A percentile compares a stretch with the other conserved stretches of the same genome.
phyloP scores from a whole-genome alignment of 2,113 vertebrate genomes.

The Nanorana parkeri region DNA sequence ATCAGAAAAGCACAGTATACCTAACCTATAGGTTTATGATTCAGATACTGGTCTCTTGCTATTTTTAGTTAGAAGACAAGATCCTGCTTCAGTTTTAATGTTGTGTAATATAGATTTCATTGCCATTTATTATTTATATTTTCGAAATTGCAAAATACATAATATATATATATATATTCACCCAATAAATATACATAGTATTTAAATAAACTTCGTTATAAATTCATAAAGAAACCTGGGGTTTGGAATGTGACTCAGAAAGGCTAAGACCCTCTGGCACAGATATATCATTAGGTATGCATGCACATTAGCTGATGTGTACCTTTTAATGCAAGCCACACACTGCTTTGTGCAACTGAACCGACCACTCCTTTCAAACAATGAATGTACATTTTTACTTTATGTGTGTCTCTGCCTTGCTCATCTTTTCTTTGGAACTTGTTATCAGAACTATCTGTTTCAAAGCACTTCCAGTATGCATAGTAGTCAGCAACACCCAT shows the following conservation, averaged over 20 bases:
- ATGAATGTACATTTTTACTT: slow-evolving; percentile 24
- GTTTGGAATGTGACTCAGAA: not conserved
- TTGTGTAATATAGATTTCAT: too few species aligned
- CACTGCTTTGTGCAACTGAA: slow-evolving; percentile 1
- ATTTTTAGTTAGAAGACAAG: too few species aligned
- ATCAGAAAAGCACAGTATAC: too few species aligned
- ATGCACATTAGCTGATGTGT: not conserved
- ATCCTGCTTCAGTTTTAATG: too few species aligned
- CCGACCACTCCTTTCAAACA: slow-evolving; percentile 2
- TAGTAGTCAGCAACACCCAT: not conserved
- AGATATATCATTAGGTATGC: not conserved
- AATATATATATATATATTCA: too few species aligned
- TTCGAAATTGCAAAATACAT: too few species aligned
- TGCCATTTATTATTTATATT: too few species aligned
- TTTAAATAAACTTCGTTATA: not conserved
- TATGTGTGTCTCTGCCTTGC: not conserved
- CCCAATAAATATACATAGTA: too few species aligned
- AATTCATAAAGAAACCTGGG: not conserved
- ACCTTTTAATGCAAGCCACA: slow-evolving; percentile 4
- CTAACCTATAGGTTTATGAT: too few species aligned
- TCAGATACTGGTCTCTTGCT: too few species aligned
- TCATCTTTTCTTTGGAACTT: slow-evolving; percentile 1
- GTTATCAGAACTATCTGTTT: slow-evolving; percentile 17
- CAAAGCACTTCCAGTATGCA: not conserved
- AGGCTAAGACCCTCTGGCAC: not conserved